These are phyloP conservation scores for Percina caprodes DNA, from an alignment of 2,113 vertebrate species.

Conservation along the genomic window DNA sequence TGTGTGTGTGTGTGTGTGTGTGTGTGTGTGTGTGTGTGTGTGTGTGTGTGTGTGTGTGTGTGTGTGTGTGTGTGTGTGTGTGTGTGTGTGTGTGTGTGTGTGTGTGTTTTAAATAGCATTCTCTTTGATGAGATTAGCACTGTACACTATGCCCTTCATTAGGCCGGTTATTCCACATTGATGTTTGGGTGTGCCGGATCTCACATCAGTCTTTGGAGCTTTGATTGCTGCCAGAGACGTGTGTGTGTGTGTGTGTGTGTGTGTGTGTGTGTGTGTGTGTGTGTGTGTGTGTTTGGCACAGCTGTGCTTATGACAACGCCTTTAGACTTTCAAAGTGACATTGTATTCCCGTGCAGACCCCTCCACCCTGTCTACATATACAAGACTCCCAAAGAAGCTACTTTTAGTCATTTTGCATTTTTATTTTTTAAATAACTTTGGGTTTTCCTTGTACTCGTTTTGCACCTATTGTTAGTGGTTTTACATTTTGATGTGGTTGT, in stretches of 20 bases:
- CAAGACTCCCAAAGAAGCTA: no score
- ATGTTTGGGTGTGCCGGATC: conserved; percentile 13
- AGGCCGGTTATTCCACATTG: conserved; percentile 9
- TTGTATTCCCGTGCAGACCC: background rate
- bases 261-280: conserved; percentile 13
- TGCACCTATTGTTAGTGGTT: no score
- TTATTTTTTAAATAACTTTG: no score
- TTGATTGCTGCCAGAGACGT: conserved; percentile 8
- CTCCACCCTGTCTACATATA: no score
- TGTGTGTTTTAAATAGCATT: background rate
- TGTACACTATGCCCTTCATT: conserved; percentile 20
- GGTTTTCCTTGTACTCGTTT: no score
- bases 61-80: conserved; percentile 7
- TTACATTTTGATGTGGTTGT: no score
- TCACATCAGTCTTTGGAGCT: background rate
- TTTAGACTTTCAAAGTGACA: background rate
- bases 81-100: background rate
- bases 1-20: no score
- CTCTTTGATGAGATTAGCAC: conserved; percentile 45
- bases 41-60: background rate
- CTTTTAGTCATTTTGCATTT: no score
- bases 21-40: no score
- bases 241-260: background rate
- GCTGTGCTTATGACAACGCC: conserved; percentile 3
- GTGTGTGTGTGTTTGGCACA: background rate